Percentiles rank a stretch among this genome's conserved stretches.
Conservation (phyloP, 2,113 vertebrate genomes). For the Cygnus atratus region DNA sequence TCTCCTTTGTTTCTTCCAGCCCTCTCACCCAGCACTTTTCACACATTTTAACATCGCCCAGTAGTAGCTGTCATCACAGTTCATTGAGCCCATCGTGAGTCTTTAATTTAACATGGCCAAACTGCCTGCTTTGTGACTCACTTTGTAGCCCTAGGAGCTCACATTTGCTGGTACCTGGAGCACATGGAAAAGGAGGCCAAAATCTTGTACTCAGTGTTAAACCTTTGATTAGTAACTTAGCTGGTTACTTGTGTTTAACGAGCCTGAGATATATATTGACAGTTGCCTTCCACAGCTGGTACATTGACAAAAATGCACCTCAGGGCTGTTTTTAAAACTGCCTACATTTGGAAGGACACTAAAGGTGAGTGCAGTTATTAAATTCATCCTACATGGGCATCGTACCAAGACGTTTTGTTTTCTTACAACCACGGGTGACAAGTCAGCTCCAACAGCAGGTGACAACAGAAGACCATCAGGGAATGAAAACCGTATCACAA, state of each 20-base stretch:
- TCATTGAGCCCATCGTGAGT: neutral
- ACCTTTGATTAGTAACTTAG: neutral
- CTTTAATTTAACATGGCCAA: slow-evolving; percentile 28
- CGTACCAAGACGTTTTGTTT: accelerated
- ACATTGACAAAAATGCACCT: neutral
- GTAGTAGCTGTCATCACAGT: slow-evolving; percentile 35
- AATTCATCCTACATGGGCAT: neutral
- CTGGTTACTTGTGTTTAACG: neutral
- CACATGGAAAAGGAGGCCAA: neutral
- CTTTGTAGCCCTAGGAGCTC: neutral
- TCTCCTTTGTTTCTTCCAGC: slow-evolving; percentile 3
- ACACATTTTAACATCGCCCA: neutral
- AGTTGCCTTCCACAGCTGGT: neutral
- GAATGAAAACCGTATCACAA: neutral
- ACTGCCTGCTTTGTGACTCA: slow-evolving; percentile 7
- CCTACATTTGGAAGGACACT: neutral
- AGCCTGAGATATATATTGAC: neutral
- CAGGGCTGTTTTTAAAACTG: neutral
- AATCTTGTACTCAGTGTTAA: neutral
- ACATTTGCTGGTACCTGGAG: neutral
- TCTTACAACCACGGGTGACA: neutral
- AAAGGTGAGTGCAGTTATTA: neutral
- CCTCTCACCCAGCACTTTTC: neutral
- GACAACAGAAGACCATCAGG: neutral
- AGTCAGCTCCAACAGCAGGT: neutral